phyloP scores from a whole-genome alignment of 2,797 vertebrate genomes.

The Poeciliopsis paucimaculata region DNA sequence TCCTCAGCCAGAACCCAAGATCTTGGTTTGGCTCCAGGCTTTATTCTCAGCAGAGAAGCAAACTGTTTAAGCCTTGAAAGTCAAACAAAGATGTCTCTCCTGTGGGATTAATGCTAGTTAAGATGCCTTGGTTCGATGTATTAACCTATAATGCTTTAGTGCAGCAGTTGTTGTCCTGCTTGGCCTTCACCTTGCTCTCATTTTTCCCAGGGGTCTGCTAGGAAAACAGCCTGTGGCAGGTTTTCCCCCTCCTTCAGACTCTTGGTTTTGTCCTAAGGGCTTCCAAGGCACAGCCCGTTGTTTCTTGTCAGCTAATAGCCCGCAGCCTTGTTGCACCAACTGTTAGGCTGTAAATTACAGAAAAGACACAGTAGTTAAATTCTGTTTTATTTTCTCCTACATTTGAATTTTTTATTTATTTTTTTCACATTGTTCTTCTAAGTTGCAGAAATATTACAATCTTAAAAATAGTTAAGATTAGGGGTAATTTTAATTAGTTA shows the following conservation, averaged over 20 bases:
- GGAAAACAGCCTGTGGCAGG: conserved; percentile 46
- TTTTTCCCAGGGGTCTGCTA: conserved; percentile 39
- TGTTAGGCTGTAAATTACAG: conserved; percentile 38
- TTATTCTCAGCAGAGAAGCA: conserved; percentile 26
- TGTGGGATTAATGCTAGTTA: conserved; percentile 28
- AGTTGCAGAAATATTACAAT: background rate
- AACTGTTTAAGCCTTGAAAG: conserved; percentile 21
- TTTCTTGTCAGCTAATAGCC: conserved; percentile 60
- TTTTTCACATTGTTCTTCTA: background rate
- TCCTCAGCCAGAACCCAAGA: conserved; percentile 15
- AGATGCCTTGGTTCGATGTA: conserved; percentile 26
- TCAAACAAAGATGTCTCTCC: conserved; percentile 26
- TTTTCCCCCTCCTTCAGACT: conserved; percentile 29
- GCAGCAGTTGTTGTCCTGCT: conserved; percentile 47
- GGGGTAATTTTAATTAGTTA: background rate
- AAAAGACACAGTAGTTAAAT: conserved; percentile 32
- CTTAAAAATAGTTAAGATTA: background rate
- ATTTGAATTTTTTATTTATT: background rate
- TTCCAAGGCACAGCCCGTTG: conserved; percentile 42
- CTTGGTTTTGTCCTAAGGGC: conserved; percentile 45
- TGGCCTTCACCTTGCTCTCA: conserved; percentile 32
- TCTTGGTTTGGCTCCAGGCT: conserved; percentile 34
- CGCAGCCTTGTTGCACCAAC: conserved; percentile 33
- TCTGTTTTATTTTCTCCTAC: conserved; percentile 16
- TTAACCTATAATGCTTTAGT: conserved; percentile 54